Evolutionary conservation across 2,888 invertebrate genomes (phyloP).

Genomic region (Lamellibrachia satsuma): DNA sequence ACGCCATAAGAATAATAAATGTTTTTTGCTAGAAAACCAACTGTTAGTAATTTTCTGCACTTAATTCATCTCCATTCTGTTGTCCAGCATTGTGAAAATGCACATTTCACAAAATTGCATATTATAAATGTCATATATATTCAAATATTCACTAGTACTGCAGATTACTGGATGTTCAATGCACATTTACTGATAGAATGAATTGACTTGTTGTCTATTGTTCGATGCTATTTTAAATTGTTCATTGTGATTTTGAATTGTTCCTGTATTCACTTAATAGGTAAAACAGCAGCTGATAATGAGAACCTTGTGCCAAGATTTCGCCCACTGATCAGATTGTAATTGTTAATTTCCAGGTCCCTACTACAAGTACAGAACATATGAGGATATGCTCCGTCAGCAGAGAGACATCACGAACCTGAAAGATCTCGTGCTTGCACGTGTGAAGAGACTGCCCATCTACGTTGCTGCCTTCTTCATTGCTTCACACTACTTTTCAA

Average conservation of each 20-base stretch:
- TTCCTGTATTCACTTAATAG: neutral
- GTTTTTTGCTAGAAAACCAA: too few relatives aligned
- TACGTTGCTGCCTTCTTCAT: constrained; percentile 52
- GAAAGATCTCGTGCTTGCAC: constrained; percentile 43
- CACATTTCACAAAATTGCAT: neutral
- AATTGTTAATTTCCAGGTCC: constrained; percentile 76
- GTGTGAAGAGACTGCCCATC: constrained; percentile 53
- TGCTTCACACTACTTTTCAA: constrained; percentile 18
- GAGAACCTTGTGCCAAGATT: too few relatives aligned
- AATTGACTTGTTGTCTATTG: neutral
- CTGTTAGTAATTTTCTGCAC: too few relatives aligned
- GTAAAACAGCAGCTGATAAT: neutral
- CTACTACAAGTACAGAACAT: constrained; percentile 83
- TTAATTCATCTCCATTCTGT: too few relatives aligned
- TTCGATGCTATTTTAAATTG: neutral
- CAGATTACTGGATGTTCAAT: too few relatives aligned
- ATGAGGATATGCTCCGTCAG: constrained; percentile 57
- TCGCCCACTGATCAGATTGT: neutral
- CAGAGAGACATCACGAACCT: constrained; percentile 43
- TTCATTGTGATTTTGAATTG: neutral
- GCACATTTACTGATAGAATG: too few relatives aligned
- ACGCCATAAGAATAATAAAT: too few relatives aligned
- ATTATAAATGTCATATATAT: neutral
- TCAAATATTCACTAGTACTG: too few relatives aligned
- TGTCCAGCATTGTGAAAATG: too few relatives aligned